These are phyloP conservation scores for Lytechinus pictus DNA, from an alignment of 35 echinoderm and acorn worm genomes.

Conservation along the genomic window DNA sequence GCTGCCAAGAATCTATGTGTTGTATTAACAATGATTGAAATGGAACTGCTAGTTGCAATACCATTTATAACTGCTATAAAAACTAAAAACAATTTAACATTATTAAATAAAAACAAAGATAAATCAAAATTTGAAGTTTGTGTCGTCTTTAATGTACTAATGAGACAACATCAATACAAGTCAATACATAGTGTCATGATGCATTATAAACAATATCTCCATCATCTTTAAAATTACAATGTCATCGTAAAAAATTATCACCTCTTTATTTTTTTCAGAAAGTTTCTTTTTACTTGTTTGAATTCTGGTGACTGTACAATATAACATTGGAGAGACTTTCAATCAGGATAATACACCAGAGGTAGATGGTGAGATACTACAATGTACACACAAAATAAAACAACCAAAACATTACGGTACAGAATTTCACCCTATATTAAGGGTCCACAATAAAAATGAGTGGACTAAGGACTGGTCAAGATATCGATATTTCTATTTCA, in stretches of 20 bases:
- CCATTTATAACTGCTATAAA: too few relatives aligned
- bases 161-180: constrained; percentile 51
- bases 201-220: constrained; percentile 47
- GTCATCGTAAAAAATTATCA: constrained; percentile 51
- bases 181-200: constrained; percentile 53
- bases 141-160: constrained; percentile 52
- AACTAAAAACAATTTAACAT: too few relatives aligned
- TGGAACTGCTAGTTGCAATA: too few relatives aligned
- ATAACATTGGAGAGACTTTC: constrained; percentile 52
- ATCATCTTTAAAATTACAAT: constrained; percentile 22
- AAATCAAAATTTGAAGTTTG: constrained; percentile 30
- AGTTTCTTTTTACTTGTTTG: constrained; percentile 3
- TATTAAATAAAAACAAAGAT: not conserved
- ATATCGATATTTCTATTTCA: not conserved
- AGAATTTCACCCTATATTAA: not conserved
- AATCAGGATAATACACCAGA: not conserved
- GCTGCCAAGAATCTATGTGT: too few relatives aligned
- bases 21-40: too few relatives aligned
- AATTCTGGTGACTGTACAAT: constrained; percentile 32
- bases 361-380: constrained; percentile 35
- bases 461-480: constrained; percentile 9
- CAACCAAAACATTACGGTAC: not conserved
- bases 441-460: not conserved
- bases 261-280: constrained; percentile 29
- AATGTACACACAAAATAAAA: not conserved